Evolutionary conservation across 2,888 invertebrate genomes (phyloP).

Genomic region (Glaucopsyche alexis): DNA sequence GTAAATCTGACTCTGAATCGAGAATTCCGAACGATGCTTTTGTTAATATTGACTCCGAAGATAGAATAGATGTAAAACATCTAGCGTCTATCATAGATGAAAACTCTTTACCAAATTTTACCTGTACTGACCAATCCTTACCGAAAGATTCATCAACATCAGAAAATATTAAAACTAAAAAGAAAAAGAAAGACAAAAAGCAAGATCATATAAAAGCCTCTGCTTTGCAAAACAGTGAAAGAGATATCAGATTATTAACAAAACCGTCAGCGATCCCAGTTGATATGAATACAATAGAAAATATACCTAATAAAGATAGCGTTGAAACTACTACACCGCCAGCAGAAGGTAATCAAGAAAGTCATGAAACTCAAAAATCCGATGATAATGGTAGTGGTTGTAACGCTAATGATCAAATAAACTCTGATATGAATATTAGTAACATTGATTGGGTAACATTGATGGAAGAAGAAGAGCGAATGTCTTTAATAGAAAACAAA

Average conservation of each 20-base stretch:
- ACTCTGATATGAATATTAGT: conserved; percentile 42
- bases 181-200: conserved; percentile 47
- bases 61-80: background rate
- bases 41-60: background rate
- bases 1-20: background rate
- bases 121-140: background rate
- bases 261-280: background rate
- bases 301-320: background rate
- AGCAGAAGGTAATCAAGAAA: background rate
- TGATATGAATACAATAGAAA: background rate
- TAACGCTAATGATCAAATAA: background rate
- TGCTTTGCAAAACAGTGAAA: background rate
- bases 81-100: background rate
- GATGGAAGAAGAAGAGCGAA: conserved; percentile 64
- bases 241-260: background rate
- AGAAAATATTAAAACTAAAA: conserved; percentile 54
- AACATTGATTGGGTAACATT: conserved; percentile 69
- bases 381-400: background rate
- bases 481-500: conserved; percentile 46
- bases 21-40: background rate
- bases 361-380: background rate
- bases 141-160: conserved; percentile 41
- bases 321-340: background rate
- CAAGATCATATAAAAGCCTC: conserved; percentile 38
- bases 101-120: background rate